Evolutionary conservation across 2,113 vertebrate species (phyloP), one percentile per base, ranked within the genome.

Genomic region (Morone chrysops): DNA sequence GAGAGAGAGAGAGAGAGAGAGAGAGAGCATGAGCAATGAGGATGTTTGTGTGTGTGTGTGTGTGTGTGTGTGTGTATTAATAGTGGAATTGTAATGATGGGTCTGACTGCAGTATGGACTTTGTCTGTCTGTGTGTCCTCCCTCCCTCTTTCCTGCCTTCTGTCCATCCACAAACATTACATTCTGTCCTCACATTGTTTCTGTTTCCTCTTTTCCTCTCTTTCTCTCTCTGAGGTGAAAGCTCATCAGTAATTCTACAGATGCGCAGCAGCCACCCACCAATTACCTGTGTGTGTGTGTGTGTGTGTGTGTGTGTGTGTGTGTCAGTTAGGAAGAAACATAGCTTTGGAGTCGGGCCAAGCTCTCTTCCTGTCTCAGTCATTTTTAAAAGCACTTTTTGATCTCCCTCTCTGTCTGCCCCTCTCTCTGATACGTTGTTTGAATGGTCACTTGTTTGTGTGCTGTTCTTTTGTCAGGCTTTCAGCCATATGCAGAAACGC

Each of bases 191-290:
- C 56, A 66, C 47, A 63, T 20, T 65, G 10, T 41, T 31, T 54
- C 40, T 14, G 62, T 65, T 75, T 78, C 51, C 67, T 65, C 61
- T 54, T 70, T 63, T 75, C 25, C 25, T 74, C 31, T 20, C 70
- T 68, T 61, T 76, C 73, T 70, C 31, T 31, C 63, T 71, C 45
- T 36, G 51, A 63, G 76, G 62, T n/a, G 16, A 85, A 86, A 69
- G 22, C 59, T 88, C 83, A 89, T 82, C 83, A 85, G 78, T 87
- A 50, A 88, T 87, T 92, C 87, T 69, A 84, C 18, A 65, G 75
- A 82, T 78, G 79, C 78, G 47, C 22, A 4, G 18, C 72, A 85
- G 36, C 78, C 43, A 53, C 18, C 22, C 78, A 60, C 43, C 71
- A 85, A 80, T 85, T 72, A 85, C 61, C 17, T 80, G 54, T 61